Base-by-base conservation (phyloP, 2,888 invertebrate genomes). In the Melanostoma scalare region DNA sequence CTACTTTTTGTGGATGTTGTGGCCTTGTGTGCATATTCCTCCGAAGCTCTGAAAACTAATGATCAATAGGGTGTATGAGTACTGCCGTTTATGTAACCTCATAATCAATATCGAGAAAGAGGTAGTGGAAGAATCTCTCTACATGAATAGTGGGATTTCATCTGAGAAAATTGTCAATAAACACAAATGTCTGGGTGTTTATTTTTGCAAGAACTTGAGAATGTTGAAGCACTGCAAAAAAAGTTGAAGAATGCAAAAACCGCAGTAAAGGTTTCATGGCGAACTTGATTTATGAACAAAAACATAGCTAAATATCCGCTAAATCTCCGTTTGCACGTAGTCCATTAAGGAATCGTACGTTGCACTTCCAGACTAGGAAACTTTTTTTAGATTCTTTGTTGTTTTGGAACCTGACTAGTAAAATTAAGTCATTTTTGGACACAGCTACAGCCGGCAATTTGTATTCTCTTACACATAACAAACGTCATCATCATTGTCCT, bases 351-450 rank as follows among this genome's bases (percentile, higher is more conserved):
- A 20, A 20, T 20, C 20, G 20, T 20, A 20, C 20, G 20, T 20
- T 20, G 20, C 20, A 20, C 20, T 20, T 20, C 1, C 20, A 20
- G 20, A 20, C 20, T 20, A 20, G 0, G 20, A 20, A 1, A 20
- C 20, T 20, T 20, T 20, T 20, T 20, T 20, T 20, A 20, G 20
- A 20, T 20, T 20, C 20, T 20, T 1, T 0, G 20, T 20, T 20
- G 20, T 20, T 20, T 20, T 20, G 20, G 20, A 0, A 20, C 20
- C 20, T 20, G 20, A 1, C 1, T 48, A 61, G 50, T n/a, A 30
- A 74, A 63, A 44, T 35, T 6, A 53, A 50, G 30, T 46, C 44
- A 2, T 63, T 69, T 69, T 44, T 56, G 42, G 38, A 6, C 9
- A 52, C 38, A 44, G 48, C 60, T 65, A 48, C 10, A 46, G 33